A percentile compares a stretch with the other conserved stretches of the same genome.
Conservation (phyloP, 2,888 invertebrate genomes). For the Himalopsyche anomala region DNA sequence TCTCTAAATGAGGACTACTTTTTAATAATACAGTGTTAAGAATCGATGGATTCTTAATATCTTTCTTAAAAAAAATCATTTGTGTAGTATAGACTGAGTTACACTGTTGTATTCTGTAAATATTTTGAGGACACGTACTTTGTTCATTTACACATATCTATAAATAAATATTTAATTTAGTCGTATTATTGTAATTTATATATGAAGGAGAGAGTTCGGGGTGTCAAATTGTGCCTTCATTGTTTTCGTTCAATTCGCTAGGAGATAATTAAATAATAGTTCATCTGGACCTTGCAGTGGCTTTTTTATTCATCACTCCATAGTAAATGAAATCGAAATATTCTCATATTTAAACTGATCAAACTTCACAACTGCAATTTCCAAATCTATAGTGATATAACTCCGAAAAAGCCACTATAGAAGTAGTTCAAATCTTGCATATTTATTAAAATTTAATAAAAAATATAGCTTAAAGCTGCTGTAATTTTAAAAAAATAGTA, state of each 20-base stretch:
- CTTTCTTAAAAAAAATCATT: too few relatives aligned
- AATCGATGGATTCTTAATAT: too few relatives aligned
- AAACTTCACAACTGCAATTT: too few relatives aligned
- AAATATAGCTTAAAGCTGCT: too few relatives aligned
- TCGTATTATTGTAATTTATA: constrained; percentile 53
- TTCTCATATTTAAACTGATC: neutral
- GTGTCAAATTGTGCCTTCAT: constrained; percentile 62
- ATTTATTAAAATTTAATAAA: too few relatives aligned
- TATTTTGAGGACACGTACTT: constrained; percentile 59
- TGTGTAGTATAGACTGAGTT: neutral
- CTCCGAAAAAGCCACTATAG: too few relatives aligned
- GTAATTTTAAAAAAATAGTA: too few relatives aligned
- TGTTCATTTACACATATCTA: constrained; percentile 64
- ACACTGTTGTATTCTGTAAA: constrained; percentile 54
- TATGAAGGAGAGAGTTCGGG: constrained; percentile 47
- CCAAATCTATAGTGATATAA: too few relatives aligned
- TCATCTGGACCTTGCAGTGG: constrained; percentile 19
- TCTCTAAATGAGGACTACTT: too few relatives aligned
- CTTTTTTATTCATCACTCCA: neutral
- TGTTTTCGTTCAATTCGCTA: constrained; percentile 55
- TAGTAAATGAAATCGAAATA: constrained; percentile 9
- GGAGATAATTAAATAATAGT: constrained; percentile 26
- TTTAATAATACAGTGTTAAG: too few relatives aligned
- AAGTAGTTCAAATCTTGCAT: too few relatives aligned
- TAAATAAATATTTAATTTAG: constrained; percentile 64